A percentile compares a stretch with the other conserved stretches of the same genome.
Evolutionary conservation across 2,797 vertebrate genomes (phyloP).

Genomic region (Steatocranus sp.): DNA sequence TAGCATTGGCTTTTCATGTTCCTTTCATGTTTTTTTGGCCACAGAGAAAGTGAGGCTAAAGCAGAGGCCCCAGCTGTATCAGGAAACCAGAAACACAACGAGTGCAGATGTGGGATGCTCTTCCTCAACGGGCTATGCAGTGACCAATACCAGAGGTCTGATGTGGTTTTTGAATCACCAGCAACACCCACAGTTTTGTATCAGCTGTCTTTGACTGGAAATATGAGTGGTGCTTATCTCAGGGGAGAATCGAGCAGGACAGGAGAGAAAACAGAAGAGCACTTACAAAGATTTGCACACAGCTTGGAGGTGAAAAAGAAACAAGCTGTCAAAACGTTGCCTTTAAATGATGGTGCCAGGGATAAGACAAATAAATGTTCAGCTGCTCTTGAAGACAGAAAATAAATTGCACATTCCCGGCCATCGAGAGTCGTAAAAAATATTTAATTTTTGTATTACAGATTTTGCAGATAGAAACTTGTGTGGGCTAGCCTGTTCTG

Average conservation of each 20-base stretch:
- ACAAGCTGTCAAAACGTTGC: constrained; percentile 19
- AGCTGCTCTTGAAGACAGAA: background rate
- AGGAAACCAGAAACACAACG: constrained; percentile 37
- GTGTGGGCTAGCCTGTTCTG: background rate
- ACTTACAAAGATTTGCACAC: constrained; percentile 23
- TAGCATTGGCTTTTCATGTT: constrained; percentile 58
- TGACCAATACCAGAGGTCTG: constrained; percentile 38
- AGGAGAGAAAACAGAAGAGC: constrained; percentile 30
- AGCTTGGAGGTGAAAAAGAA: background rate
- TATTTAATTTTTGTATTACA: background rate
- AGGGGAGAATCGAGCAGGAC: constrained; percentile 8
- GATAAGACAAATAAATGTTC: background rate
- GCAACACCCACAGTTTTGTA: constrained; percentile 16
- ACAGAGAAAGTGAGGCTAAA: constrained; percentile 61
- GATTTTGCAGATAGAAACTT: background rate
- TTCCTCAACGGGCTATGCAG: background rate
- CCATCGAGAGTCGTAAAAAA: background rate
- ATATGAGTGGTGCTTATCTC: constrained; percentile 42
- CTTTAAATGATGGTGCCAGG: constrained; percentile 5
- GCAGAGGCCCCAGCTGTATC: constrained; percentile 23
- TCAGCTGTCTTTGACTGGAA: constrained; percentile 49
- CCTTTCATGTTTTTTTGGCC: constrained; percentile 66
- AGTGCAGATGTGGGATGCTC: constrained; percentile 43
- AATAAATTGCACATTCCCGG: background rate
- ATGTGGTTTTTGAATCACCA: constrained; percentile 54